A percentile compares a stretch with the other conserved stretches of the same genome.
phyloP scores from a whole-genome alignment of 2,113 vertebrate genomes.

The Mus pahari region DNA sequence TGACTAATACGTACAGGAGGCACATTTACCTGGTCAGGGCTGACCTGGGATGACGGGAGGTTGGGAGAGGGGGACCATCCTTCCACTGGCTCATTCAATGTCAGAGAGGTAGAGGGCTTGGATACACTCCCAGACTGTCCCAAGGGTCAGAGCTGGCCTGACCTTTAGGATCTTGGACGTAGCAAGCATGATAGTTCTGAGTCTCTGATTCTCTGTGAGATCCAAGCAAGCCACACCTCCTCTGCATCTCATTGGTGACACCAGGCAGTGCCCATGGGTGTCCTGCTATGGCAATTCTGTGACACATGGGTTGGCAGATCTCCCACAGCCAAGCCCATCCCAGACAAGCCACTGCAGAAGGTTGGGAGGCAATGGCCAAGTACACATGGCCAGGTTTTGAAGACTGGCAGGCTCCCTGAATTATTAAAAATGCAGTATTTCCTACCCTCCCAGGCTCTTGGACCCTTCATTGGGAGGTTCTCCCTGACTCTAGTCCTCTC shows the following conservation, averaged over 20 bases:
- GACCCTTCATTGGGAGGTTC: background rate
- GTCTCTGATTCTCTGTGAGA: background rate
- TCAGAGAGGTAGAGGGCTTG: background rate
- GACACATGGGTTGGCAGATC: background rate
- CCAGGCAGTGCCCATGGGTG: background rate
- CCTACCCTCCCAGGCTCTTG: background rate
- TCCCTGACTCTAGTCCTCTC: background rate
- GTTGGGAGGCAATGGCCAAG: background rate
- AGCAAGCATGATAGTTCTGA: background rate
- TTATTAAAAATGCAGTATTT: background rate
- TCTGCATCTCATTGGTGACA: background rate
- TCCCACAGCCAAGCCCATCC: background rate
- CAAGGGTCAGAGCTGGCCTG: background rate
- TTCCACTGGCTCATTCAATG: accelerated
- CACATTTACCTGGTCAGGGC: background rate
- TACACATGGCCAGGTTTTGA: background rate
- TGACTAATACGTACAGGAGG: background rate
- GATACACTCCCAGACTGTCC: background rate
- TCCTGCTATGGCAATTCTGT: background rate
- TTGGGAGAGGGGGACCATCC: too few species aligned
- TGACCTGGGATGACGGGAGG: background rate
- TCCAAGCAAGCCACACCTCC: background rate
- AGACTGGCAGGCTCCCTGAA: background rate
- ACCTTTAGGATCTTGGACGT: background rate
- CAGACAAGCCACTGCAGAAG: background rate